phyloP scores from a whole-genome alignment of 2,113 vertebrate genomes.

The Pelodiscus sinensis region DNA sequence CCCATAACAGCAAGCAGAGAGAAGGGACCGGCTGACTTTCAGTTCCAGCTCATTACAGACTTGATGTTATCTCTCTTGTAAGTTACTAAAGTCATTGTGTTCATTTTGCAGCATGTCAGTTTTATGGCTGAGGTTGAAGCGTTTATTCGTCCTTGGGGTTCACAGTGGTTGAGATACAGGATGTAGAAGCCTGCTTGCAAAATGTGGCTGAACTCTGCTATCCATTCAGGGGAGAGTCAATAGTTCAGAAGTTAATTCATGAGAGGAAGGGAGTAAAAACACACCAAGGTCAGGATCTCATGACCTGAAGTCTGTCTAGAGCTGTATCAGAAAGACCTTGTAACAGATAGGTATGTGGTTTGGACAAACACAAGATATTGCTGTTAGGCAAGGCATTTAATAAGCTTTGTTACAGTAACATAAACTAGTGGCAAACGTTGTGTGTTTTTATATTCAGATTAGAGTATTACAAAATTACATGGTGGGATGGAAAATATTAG shows the following conservation, averaged over 20 bases:
- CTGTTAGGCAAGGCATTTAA: constrained; percentile 32
- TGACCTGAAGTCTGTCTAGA: constrained; percentile 61
- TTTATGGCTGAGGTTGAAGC: constrained; percentile 60
- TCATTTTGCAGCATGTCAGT: constrained; percentile 65
- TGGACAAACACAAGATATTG: constrained; percentile 46
- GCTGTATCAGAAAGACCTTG: constrained; percentile 56
- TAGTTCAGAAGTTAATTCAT: constrained; percentile 72
- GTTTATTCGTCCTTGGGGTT: constrained; percentile 65
- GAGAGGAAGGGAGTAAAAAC: constrained; percentile 67
- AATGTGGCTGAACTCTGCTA: constrained; percentile 63
- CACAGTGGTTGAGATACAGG: constrained; percentile 52
- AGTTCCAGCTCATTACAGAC: constrained; percentile 39
- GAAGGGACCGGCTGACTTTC: constrained; percentile 7
- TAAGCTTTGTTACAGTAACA: constrained; percentile 35
- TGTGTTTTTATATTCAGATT: not conserved
- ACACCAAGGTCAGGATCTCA: constrained; percentile 72
- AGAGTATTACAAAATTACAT: not conserved
- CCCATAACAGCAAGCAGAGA: not conserved
- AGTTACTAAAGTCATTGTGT: constrained; percentile 54
- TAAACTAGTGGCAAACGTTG: constrained; percentile 25
- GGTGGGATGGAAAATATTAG: constrained; percentile 1
- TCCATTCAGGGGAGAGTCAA: constrained; percentile 54
- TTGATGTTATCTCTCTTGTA: constrained; percentile 56
- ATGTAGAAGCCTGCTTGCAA: constrained; percentile 39
- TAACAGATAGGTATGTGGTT: constrained; percentile 66